phyloP scores from a whole-genome alignment of 2,888 invertebrate genomes.

The Drosophila birchii region DNA sequence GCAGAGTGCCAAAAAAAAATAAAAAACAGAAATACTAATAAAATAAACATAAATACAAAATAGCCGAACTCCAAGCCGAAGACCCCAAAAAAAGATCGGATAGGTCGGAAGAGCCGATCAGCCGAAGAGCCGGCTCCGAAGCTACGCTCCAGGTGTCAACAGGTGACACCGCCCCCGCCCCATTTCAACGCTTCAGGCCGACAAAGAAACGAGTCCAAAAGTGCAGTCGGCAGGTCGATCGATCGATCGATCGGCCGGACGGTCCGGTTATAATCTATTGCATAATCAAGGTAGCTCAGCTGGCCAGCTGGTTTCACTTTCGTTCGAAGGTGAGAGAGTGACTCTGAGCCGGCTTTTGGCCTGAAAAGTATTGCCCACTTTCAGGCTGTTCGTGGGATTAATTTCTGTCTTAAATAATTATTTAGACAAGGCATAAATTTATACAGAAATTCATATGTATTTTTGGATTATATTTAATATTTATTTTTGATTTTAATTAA shows the following conservation, averaged over 20 bases:
- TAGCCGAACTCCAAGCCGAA: conserved; percentile 41
- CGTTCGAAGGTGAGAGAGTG: conserved; percentile 22
- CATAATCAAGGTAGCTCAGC: conserved; percentile 52
- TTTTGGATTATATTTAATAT: no score
- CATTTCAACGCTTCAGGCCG: conserved; percentile 43
- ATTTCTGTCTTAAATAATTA: no score
- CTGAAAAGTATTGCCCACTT: conserved; percentile 6
- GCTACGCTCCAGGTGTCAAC: conserved; percentile 62
- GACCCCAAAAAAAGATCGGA: conserved; percentile 38
- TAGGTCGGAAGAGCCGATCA: conserved; percentile 42
- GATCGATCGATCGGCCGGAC: conserved; percentile 29
- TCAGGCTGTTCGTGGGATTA: conserved; percentile 4
- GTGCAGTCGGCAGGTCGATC: conserved; percentile 60
- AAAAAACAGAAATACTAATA: background rate
- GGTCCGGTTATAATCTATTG: conserved; percentile 72
- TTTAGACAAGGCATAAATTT: no score
- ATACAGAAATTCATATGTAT: no score
- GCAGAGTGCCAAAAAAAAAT: conserved; percentile 21
- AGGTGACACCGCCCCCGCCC: conserved; percentile 47
- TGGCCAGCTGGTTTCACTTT: conserved; percentile 51
- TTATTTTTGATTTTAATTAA: no score
- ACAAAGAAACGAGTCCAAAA: conserved; percentile 73
- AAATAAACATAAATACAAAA: conserved; percentile 24
- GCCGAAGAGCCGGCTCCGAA: conserved; percentile 68
- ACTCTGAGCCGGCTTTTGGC: background rate